phyloP scores from a whole-genome alignment of 2,888 invertebrate species.

The Morpho achilles region DNA sequence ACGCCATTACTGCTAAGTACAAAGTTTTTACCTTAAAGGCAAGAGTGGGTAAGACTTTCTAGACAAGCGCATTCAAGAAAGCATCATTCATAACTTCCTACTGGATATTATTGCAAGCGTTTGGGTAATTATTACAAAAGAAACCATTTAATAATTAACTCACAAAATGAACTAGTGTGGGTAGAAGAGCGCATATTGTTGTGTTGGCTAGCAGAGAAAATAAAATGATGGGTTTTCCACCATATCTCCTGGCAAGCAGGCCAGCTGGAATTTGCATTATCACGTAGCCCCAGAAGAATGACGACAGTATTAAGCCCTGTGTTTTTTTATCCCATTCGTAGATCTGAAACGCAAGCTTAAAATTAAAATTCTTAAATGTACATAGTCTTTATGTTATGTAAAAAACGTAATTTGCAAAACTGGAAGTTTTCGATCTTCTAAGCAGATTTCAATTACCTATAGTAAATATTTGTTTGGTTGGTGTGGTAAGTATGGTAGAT shows the following conservation, averaged over 20 bases:
- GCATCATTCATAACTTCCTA: too few relatives aligned
- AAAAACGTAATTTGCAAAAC: too few relatives aligned
- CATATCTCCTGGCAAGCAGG: constrained; percentile 86
- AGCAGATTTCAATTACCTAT: too few relatives aligned
- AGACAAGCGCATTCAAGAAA: too few relatives aligned
- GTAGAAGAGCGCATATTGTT: constrained; percentile 48
- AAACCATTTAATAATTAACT: constrained; percentile 5
- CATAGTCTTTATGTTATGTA: neutral
- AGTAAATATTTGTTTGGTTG: too few relatives aligned
- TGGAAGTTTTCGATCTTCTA: too few relatives aligned
- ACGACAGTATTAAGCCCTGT: constrained; percentile 82
- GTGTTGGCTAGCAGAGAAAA: constrained; percentile 77
- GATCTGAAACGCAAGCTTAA: constrained; percentile 39
- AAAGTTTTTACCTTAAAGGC: too few relatives aligned
- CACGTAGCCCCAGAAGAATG: constrained; percentile 90
- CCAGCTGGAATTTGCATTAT: constrained; percentile 85
- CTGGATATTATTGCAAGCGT: too few relatives aligned
- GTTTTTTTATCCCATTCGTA: constrained; percentile 79
- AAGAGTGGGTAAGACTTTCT: too few relatives aligned
- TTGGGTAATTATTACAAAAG: too few relatives aligned
- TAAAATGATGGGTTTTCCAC: constrained; percentile 84
- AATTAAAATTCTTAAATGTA: neutral
- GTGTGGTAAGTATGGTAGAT: too few relatives aligned
- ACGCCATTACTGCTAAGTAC: too few relatives aligned
- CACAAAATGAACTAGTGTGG: constrained; percentile 16